Conservation (phyloP, 2,797 vertebrate genomes). For the Cirrhinus mrigala region DNA sequence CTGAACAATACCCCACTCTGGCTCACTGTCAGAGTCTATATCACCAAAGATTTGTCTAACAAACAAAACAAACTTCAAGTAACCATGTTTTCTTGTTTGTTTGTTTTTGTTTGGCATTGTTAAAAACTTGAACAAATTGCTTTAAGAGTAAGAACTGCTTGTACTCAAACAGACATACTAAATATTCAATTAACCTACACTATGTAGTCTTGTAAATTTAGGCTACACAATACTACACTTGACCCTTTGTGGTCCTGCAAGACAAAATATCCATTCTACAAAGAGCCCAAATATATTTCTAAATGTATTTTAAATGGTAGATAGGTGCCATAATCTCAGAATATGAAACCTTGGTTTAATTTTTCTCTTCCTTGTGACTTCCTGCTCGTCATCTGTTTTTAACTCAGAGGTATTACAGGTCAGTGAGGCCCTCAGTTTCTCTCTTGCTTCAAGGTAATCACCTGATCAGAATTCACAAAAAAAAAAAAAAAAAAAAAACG, state of each 20-base stretch:
- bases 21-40: too few relatives aligned
- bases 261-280: background rate
- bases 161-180: background rate
- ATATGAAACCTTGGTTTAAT: background rate
- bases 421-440: too few relatives aligned
- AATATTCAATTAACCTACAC: background rate
- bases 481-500: too few relatives aligned
- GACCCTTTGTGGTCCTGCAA: background rate
- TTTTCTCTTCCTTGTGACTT: constrained; percentile 13
- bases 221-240: background rate
- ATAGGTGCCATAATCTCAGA: too few relatives aligned
- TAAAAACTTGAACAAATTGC: constrained; percentile 2
- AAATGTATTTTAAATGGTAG: too few relatives aligned
- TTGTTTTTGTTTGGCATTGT: background rate
- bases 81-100: too few relatives aligned
- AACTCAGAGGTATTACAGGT: too few relatives aligned
- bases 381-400: background rate
- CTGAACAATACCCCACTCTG: too few relatives aligned
- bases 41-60: too few relatives aligned
- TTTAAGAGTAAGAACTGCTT: background rate
- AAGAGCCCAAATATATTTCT: too few relatives aligned
- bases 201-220: background rate
- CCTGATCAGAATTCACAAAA: too few relatives aligned
- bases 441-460: too few relatives aligned
- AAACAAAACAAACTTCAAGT: background rate